A percentile compares a stretch with the other conserved stretches of the same genome.
Conservation (phyloP, 2,797 vertebrate species). For the Hippoglossus hippoglossus region DNA sequence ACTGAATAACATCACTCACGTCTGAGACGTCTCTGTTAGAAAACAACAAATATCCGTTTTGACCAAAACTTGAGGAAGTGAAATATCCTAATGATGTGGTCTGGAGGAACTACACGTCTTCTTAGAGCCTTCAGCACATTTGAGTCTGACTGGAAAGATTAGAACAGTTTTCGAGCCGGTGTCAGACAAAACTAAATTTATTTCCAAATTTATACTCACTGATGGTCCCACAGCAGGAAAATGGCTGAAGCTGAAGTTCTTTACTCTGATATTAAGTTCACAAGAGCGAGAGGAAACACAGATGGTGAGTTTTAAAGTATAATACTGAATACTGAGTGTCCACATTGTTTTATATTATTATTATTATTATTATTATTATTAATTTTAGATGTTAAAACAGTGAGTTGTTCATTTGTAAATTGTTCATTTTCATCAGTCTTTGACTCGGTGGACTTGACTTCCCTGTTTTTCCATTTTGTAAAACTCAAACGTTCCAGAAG, state of each 20-base stretch:
- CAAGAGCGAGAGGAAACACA: no score
- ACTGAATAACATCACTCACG: background rate
- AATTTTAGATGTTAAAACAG: background rate
- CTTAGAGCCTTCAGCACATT: no score
- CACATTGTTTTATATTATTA: no score
- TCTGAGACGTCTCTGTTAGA: background rate
- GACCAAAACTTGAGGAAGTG: background rate
- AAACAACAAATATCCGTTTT: no score
- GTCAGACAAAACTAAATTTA: no score
- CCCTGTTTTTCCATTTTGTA: background rate
- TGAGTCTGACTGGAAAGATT: background rate
- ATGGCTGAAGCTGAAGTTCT: slow-evolving; percentile 48
- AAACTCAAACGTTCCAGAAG: background rate
- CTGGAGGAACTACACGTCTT: no score
- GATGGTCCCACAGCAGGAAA: background rate
- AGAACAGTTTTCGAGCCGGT: background rate
- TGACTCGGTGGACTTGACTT: background rate
- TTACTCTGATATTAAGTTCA: no score
- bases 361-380: background rate
- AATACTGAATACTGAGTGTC: no score
- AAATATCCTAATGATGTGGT: no score
- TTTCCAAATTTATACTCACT: background rate
- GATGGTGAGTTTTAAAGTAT: slow-evolving; percentile 1
- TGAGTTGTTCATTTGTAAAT: no score
- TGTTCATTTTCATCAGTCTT: background rate